These are phyloP conservation scores for silkworm (Bombyx mori) DNA, from an alignment of 1,140 invertebrate genomes.

Conservation along the genomic window DNA sequence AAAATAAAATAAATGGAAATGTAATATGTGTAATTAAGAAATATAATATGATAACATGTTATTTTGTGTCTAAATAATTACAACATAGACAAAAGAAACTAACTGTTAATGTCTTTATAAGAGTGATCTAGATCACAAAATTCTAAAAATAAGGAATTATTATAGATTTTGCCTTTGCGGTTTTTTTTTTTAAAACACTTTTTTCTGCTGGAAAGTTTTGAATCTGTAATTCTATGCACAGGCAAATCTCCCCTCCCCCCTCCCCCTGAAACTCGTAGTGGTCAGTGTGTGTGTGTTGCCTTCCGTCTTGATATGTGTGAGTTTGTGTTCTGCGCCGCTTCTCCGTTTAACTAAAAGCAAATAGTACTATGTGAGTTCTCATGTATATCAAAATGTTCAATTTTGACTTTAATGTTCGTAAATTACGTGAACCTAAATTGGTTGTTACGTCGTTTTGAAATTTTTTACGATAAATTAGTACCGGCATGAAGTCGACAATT, in stretches of 20 bases:
- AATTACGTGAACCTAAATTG: not conserved
- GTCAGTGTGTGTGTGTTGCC: constrained; percentile 56
- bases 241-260: constrained; percentile 34
- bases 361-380: constrained; percentile 53
- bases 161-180: constrained; percentile 43
- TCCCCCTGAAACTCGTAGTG: constrained; percentile 38
- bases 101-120: constrained; percentile 69
- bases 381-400: constrained; percentile 25
- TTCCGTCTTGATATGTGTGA: constrained; percentile 67
- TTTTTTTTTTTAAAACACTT: not conserved
- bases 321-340: constrained; percentile 48
- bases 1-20: constrained; percentile 52
- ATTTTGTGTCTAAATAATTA: constrained; percentile 47
- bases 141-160: constrained; percentile 58
- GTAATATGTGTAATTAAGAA: constrained; percentile 39
- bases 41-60: constrained; percentile 47
- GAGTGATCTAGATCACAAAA: constrained; percentile 63
- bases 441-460: too few species aligned
- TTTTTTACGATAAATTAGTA: too few species aligned
- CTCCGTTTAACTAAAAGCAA: constrained; percentile 67
- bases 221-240: constrained; percentile 23
- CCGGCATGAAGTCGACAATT: too few species aligned
- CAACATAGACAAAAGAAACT: constrained; percentile 46
- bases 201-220: not conserved
- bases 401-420: not conserved